A percentile compares a stretch with the other conserved stretches of the same genome.
Conservation (phyloP, 2,113 vertebrate species). For the Tyrannus savana region DNA sequence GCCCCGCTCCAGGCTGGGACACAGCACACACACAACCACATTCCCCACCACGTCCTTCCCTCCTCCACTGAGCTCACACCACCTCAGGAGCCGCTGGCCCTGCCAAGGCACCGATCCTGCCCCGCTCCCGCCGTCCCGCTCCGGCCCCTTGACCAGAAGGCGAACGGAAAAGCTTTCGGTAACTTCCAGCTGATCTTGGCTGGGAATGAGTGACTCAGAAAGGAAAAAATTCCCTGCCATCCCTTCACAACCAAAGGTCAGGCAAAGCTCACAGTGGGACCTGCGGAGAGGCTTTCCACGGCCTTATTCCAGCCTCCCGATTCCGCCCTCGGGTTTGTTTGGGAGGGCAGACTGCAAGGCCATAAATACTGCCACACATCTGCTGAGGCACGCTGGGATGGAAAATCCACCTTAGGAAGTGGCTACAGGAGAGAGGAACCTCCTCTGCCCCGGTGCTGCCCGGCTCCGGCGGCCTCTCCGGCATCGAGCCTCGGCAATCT, state of each 20-base stretch:
- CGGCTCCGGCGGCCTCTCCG: not conserved
- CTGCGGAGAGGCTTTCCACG: not conserved
- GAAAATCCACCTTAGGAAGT: not conserved
- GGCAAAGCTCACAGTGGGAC: not conserved
- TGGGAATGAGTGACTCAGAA: not conserved
- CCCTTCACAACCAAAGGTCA: constrained; percentile 23
- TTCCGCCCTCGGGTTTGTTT: not conserved
- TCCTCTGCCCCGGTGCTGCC: fast-evolving
- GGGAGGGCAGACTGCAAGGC: not conserved
- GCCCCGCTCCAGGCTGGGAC: not conserved
- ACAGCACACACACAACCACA: not conserved
- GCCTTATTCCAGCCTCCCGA: not conserved
- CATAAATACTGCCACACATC: not conserved
- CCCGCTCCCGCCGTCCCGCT: not conserved
- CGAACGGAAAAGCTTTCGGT: constrained; percentile 35
- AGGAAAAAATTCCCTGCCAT: constrained; percentile 26
- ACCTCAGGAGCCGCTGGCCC: not conserved
- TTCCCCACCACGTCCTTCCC: not conserved
- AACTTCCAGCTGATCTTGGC: constrained; percentile 46
- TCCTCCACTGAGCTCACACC: not conserved
- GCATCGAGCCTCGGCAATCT: not conserved
- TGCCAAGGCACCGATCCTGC: not conserved
- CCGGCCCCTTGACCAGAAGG: not conserved
- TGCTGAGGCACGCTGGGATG: fast-evolving
- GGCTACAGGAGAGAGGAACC: not conserved